Evolutionary conservation across 2,797 vertebrate species (phyloP).

Genomic region (Sebastes iracundus): DNA sequence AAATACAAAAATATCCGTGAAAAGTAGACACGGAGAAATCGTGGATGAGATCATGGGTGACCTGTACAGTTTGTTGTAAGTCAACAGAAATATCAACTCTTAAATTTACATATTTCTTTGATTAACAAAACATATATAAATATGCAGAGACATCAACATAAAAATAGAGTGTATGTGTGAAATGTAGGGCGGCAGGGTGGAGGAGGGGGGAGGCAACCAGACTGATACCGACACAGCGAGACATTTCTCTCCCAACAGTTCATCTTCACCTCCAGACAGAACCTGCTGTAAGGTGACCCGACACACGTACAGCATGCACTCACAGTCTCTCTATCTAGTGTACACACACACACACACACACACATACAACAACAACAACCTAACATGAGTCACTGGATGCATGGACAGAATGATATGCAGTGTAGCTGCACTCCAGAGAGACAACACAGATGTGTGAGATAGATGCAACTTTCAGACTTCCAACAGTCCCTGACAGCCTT

Average conservation of each 20-base stretch:
- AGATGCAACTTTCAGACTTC: constrained; percentile 25
- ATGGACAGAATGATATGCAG: constrained; percentile 10
- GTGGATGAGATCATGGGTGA: too few species aligned
- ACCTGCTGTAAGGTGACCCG: constrained; percentile 30
- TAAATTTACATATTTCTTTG: too few species aligned
- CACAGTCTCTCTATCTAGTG: background rate
- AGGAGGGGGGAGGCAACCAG: background rate
- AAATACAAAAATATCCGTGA: too few species aligned
- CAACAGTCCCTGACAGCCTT: constrained; percentile 18
- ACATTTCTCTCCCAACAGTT: constrained; percentile 28
- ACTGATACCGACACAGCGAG: constrained; percentile 22
- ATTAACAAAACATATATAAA: too few species aligned
- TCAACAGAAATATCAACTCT: too few species aligned
- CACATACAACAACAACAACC: background rate
- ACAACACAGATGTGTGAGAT: constrained; percentile 33
- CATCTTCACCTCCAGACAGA: constrained; percentile 29
- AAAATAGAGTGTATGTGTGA: constrained; percentile 2
- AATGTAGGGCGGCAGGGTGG: background rate
- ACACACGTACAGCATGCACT: background rate
- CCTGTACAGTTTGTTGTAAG: too few species aligned
- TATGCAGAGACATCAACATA: background rate
- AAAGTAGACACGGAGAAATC: too few species aligned
- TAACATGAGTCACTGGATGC: constrained; percentile 24
- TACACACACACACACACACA: background rate
- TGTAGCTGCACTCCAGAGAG: constrained; percentile 18